Percentiles rank a stretch among this genome's conserved stretches.
Evolutionary conservation across 2,888 invertebrate genomes (phyloP).

Genomic region (Eristalinus sepulchralis): DNA sequence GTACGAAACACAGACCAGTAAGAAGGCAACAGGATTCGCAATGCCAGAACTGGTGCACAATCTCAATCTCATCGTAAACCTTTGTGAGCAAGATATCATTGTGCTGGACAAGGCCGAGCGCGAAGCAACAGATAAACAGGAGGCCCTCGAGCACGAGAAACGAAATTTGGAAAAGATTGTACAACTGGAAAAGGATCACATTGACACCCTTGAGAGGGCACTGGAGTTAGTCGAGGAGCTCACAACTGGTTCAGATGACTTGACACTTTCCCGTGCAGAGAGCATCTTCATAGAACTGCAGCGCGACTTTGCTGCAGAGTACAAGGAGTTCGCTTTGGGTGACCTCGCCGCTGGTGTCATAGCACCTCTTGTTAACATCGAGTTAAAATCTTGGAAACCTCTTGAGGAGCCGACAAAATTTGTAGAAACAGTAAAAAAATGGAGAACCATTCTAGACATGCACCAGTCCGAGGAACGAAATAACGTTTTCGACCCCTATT

Average conservation of each 20-base stretch:
- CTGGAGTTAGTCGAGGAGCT: conserved; percentile 85
- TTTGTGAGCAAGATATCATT: conserved; percentile 97
- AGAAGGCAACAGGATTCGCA: conserved; percentile 85
- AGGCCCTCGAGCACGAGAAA: conserved; percentile 90
- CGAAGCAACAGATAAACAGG: conserved; percentile 87
- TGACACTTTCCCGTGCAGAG: conserved; percentile 81
- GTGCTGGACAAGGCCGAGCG: conserved; percentile 90
- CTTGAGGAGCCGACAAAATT: conserved; percentile 86
- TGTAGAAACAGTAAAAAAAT: conserved; percentile 85
- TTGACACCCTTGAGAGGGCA: conserved; percentile 87
- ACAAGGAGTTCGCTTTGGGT: conserved; percentile 91
- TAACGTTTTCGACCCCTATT: conserved; percentile 85
- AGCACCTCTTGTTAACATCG: conserved; percentile 89
- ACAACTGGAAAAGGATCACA: conserved; percentile 87
- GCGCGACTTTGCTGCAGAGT: conserved; percentile 87
- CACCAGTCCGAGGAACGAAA: conserved; percentile 75
- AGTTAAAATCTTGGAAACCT: conserved; percentile 90
- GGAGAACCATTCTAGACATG: conserved; percentile 84
- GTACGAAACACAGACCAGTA: conserved; percentile 85
- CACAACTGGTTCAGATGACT: conserved; percentile 78
- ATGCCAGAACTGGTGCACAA: conserved; percentile 96
- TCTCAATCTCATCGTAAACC: conserved; percentile 93
- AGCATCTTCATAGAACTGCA: conserved; percentile 80
- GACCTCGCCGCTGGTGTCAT: conserved; percentile 92
- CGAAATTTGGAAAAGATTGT: conserved; percentile 86